Conservation (phyloP, 92 coral and sea anemone species). For the Palythoa grandiflora region DNA sequence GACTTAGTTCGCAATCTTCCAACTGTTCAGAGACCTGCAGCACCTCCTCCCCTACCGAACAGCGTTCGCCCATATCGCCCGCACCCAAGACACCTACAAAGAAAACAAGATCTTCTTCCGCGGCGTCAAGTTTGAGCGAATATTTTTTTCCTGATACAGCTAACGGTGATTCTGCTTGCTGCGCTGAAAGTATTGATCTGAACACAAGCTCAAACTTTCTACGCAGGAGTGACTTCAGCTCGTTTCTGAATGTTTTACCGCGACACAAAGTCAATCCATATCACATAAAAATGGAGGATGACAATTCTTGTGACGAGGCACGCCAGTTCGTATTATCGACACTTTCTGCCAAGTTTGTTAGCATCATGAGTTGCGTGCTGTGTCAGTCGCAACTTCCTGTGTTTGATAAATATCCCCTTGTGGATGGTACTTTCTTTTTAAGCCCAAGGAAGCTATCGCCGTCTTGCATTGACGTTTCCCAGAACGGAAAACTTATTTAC, state of each 20-base stretch:
- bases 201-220: constrained; percentile 75
- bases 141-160: constrained; percentile 85
- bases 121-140: constrained; percentile 48
- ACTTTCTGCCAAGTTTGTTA: constrained; percentile 78
- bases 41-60: constrained; percentile 82
- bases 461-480: constrained; percentile 85
- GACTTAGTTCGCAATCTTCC: constrained; percentile 87
- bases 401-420: constrained; percentile 96
- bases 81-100: constrained; percentile 85
- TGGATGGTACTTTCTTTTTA: constrained; percentile 96
- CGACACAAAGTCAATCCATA: constrained; percentile 98
- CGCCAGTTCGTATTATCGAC: constrained; percentile 91
- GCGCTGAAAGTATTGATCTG: constrained; percentile 65
- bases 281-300: constrained; percentile 99
- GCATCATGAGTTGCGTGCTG: constrained; percentile 88
- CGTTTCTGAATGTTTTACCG: constrained; percentile 93
- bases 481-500: constrained; percentile 83
- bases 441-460: constrained; percentile 89
- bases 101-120: constrained; percentile 78
- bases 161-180: constrained; percentile 73
- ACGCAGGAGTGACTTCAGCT: constrained; percentile 91
- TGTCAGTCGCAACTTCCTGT: constrained; percentile 91
- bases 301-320: constrained; percentile 86
- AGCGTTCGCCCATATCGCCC: constrained; percentile 90
- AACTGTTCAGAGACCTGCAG: constrained; percentile 73